Conservation (phyloP, 1,140 invertebrate species). For the Drosophila novamexicana region DNA sequence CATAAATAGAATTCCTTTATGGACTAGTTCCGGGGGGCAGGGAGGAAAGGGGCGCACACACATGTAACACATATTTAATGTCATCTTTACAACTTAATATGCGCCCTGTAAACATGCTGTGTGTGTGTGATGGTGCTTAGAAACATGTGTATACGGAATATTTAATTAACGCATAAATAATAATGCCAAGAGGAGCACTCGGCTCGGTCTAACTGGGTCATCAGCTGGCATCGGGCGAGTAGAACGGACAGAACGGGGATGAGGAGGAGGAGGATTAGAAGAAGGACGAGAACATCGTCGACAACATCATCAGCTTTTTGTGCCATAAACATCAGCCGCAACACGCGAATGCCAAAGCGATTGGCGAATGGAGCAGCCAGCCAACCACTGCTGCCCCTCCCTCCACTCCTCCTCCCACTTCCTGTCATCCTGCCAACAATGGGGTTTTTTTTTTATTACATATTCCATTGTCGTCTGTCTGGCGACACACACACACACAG, state of each 20-base stretch:
- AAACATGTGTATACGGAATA: conserved; percentile 56
- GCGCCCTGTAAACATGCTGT: conserved; percentile 36
- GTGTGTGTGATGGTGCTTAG: conserved; percentile 39
- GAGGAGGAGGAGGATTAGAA: background rate
- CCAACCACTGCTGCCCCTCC: conserved; percentile 17
- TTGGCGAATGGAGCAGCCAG: conserved; percentile 39
- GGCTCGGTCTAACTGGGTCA: conserved; percentile 57
- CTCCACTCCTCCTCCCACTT: background rate
- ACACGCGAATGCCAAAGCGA: conserved; percentile 19
- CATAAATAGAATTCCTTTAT: conserved; percentile 49
- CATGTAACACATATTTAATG: conserved; percentile 31
- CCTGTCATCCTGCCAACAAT: conserved; percentile 30
- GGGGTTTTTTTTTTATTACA: conserved; percentile 42
- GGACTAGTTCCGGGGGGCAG: conserved; percentile 17
- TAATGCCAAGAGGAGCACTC: conserved; percentile 48
- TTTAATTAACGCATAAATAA: conserved; percentile 75
- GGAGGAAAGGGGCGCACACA: background rate
- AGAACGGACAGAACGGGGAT: background rate
- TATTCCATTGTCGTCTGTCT: conserved; percentile 57
- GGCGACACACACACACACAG: conserved; percentile 19
- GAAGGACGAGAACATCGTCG: conserved; percentile 11
- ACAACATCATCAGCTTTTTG: conserved; percentile 39
- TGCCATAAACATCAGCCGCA: conserved; percentile 42
- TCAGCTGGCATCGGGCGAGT: conserved; percentile 21
- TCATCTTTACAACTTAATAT: conserved; percentile 30